phyloP scores from a whole-genome alignment of 1,140 invertebrate species.

The Apocrypta bakeri region DNA sequence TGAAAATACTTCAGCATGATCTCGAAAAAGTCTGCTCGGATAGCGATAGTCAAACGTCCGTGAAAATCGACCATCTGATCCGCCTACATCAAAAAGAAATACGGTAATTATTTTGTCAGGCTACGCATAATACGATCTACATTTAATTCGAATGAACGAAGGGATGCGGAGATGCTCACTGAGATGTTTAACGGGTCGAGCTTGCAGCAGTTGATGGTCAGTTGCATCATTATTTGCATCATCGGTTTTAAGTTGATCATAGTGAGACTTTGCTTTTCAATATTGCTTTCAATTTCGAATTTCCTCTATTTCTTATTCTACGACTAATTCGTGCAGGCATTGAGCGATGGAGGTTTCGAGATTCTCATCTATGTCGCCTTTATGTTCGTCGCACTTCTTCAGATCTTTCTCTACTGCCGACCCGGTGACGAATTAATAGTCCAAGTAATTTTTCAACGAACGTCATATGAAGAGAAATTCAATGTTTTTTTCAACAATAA shows the following conservation, averaged over 20 bases:
- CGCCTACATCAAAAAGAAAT: slow-evolving; percentile 33
- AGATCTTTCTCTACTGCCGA: slow-evolving; percentile 49
- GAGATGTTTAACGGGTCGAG: slow-evolving; percentile 38
- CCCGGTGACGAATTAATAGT: slow-evolving; percentile 43
- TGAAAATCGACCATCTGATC: neutral
- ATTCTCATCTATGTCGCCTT: slow-evolving; percentile 40
- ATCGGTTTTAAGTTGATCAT: slow-evolving; percentile 52
- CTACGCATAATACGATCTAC: too few species aligned
- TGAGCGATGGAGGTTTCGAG: slow-evolving; percentile 28
- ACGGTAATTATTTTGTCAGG: too few species aligned
- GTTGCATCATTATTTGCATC: slow-evolving; percentile 51
- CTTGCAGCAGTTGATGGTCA: slow-evolving; percentile 50
- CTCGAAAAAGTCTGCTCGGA: neutral
- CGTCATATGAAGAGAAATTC: neutral
- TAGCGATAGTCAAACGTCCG: neutral
- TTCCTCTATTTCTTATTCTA: neutral
- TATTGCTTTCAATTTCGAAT: neutral
- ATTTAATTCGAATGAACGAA: too few species aligned
- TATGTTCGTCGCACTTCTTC: slow-evolving; percentile 37
- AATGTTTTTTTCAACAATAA: too few species aligned
- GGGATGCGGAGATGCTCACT: too few species aligned
- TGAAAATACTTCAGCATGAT: slow-evolving; percentile 49
- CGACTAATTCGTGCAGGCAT: slow-evolving; percentile 17
- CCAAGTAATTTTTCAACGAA: slow-evolving; percentile 20
- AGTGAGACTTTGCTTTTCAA: slow-evolving; percentile 26